Conservation (phyloP, 2,113 vertebrate species). For the Ailuropoda melanoleuca region DNA sequence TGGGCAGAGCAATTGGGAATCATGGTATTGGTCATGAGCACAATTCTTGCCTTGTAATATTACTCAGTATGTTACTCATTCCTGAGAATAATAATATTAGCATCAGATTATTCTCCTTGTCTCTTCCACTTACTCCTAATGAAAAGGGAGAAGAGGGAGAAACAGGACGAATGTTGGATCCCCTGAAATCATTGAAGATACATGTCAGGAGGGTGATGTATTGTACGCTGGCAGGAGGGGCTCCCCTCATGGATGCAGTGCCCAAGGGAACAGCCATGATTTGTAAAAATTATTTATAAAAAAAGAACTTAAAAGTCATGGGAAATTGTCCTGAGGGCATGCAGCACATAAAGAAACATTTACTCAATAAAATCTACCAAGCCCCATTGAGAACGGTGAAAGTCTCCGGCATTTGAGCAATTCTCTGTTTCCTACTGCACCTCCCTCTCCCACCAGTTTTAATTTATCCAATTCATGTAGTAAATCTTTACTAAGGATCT, state of each 20-base stretch:
- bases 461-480: neutral
- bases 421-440: fast-evolving
- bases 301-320: neutral
- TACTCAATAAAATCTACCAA: neutral
- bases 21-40: too few relatives aligned
- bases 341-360: neutral
- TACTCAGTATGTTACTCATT: too few relatives aligned
- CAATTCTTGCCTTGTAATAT: too few relatives aligned
- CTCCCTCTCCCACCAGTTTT: neutral
- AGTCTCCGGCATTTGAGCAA: neutral
- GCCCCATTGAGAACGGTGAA: neutral
- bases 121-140: neutral
- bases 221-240: fast-evolving
- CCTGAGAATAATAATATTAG: neutral
- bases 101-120: neutral
- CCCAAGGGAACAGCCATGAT: neutral
- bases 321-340: neutral
- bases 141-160: neutral
- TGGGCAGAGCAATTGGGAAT: neutral
- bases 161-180: too few relatives aligned
- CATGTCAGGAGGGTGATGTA: too few relatives aligned
- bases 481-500: neutral
- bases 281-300: neutral
- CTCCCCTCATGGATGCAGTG: too few relatives aligned
- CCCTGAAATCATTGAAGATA: neutral